Evolutionary conservation across 1,140 invertebrate species (phyloP), one percentile per base, ranked within the genome.

Genomic region (Eumeta japonica): DNA sequence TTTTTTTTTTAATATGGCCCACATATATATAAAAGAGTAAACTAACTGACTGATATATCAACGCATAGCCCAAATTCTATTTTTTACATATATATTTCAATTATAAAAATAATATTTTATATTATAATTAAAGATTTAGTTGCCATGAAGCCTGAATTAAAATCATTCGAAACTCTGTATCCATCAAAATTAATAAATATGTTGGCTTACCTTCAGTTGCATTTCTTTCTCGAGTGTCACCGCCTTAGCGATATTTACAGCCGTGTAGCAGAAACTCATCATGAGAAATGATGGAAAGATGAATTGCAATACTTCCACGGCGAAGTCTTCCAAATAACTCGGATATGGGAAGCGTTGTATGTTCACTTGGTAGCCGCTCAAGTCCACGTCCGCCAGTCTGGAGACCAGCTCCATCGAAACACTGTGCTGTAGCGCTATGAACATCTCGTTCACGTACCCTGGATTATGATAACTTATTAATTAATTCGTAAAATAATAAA

Each of bases 271-370:
- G 52, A 89, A 90, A 54, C 85, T 88, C 0, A 91, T 56, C 67
- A 90, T 77, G 28, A 91, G 81, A 29, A 94, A 83, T 28, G 89
- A 65, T 0, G 87, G 84, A 32, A 91, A 80, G 48, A 88, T 80
- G 16, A 79, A 65, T 46, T 84, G 79, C 15, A 87, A 51, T 4
- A 80, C 80, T 38, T 81, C 74, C 10, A 87, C 55, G 24, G 89
- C 79, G 2, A 79, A 68, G 60, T 93, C 90, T 35, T 81, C 73
- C 0, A 83, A 65, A 62, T 83, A 92, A 5, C 78, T 67, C 1
- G 88, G 87, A 73, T 88, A 90, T 0, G 90, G 89, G 58, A 85
- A 91, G 44, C 88, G 75, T 50, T 82, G 76, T 44, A 90, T 66
- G 34, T 58, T 43, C 9, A 76, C 43, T 4, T 40, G 35, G 13